Conservation (phyloP, 2,113 vertebrate genomes). For the Hymenochirus boettgeri region DNA sequence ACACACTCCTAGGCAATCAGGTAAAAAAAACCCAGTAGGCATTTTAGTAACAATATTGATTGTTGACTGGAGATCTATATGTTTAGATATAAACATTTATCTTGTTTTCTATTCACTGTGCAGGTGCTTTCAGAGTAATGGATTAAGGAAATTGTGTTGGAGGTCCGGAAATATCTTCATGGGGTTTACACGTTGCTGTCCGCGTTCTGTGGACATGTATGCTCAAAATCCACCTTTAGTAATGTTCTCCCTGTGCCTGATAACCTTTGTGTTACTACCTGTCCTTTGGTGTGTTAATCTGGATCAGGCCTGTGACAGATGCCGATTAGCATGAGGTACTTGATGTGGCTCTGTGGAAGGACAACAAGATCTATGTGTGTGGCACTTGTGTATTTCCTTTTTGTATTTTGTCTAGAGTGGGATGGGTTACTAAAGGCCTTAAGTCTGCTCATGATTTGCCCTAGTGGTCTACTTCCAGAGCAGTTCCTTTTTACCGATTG, state of each 20-base stretch:
- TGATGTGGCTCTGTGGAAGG: neutral
- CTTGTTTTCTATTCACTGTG: too few relatives aligned
- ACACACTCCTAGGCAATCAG: too few relatives aligned
- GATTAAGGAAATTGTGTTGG: too few relatives aligned
- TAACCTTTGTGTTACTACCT: conserved; percentile 1
- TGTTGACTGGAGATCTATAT: too few relatives aligned
- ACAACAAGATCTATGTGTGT: neutral
- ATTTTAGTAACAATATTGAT: too few relatives aligned
- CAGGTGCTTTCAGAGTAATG: too few relatives aligned
- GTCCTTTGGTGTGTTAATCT: neutral
- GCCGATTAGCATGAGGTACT: conserved; percentile 5
- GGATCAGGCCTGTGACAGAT: neutral
- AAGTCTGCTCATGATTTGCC: neutral
- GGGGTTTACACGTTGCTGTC: too few relatives aligned
- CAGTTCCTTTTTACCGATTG: too few relatives aligned
- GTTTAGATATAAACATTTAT: too few relatives aligned
- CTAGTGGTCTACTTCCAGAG: too few relatives aligned
- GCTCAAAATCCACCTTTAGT: conserved; percentile 6
- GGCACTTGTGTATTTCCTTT: neutral
- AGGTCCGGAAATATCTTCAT: too few relatives aligned
- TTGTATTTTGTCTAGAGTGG: conserved; percentile 3
- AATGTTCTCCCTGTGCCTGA: conserved; percentile 1
- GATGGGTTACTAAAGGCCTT: conserved; percentile 2
- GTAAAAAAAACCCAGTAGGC: too few relatives aligned
- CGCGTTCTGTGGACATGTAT: neutral